Conservation (phyloP, 2,797 vertebrate genomes). For the Etheostoma perlongum region DNA sequence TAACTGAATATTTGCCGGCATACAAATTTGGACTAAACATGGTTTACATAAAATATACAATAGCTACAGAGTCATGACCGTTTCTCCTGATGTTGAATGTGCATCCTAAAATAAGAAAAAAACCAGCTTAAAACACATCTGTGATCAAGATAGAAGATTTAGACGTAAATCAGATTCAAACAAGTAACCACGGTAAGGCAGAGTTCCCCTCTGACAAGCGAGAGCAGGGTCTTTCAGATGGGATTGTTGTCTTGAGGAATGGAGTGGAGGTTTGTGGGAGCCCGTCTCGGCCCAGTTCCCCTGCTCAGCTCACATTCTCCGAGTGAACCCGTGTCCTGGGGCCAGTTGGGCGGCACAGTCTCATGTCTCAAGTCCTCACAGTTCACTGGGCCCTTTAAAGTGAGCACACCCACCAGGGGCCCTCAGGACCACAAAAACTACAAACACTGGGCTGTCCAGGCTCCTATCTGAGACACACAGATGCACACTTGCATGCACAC, state of each 20-base stretch:
- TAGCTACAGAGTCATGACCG: neutral
- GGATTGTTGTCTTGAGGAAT: constrained; percentile 53
- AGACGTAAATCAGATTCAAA: constrained; percentile 42
- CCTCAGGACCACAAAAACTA: constrained; percentile 79
- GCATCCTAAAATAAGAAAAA: constrained; percentile 2
- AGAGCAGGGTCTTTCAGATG: constrained; percentile 28
- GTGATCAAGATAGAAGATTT: constrained; percentile 43
- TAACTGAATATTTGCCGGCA: neutral
- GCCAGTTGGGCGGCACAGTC: constrained; percentile 82
- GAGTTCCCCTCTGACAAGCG: constrained; percentile 44
- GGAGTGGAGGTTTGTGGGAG: constrained; percentile 74
- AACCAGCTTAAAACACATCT: neutral
- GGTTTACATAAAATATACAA: constrained; percentile 3
- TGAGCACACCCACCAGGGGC: constrained; percentile 79
- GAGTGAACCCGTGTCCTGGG: constrained; percentile 81
- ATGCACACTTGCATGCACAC: constrained; percentile 70
- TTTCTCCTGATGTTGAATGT: constrained; percentile 2
- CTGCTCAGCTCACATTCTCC: constrained; percentile 79
- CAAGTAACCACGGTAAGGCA: constrained; percentile 30
- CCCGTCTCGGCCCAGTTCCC: constrained; percentile 78
- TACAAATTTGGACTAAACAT: neutral
- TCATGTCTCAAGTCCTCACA: constrained; percentile 88
- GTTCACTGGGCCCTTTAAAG: constrained; percentile 89
- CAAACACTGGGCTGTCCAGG: constrained; percentile 78
- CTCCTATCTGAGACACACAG: constrained; percentile 72